These are phyloP conservation scores for Caenorhabditis plicata DNA, from an alignment of 2,888 invertebrate species.

Conservation along the genomic window DNA sequence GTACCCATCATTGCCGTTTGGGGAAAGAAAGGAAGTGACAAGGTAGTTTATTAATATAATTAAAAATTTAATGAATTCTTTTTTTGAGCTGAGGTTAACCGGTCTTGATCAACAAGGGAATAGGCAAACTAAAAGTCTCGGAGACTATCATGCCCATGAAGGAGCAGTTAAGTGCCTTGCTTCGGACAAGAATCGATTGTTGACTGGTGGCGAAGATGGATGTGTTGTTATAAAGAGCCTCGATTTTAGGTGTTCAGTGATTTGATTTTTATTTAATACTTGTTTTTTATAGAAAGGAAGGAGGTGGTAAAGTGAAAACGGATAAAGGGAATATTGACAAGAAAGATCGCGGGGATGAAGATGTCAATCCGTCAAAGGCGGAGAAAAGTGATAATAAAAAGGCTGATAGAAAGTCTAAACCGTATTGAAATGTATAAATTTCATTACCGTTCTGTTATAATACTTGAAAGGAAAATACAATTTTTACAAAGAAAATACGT, in stretches of 20 bases:
- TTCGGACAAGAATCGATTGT: constrained; percentile 4
- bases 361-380: constrained; percentile 14
- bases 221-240: constrained; percentile 23
- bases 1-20: constrained; percentile 17
- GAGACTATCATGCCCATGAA: constrained; percentile 5
- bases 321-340: background rate
- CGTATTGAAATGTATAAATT: constrained; percentile 24
- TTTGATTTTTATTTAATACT: too few relatives aligned
- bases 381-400: constrained; percentile 5
- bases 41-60: constrained; percentile 4
- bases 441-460: too few relatives aligned
- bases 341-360: background rate
- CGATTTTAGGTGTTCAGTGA: constrained; percentile 34
- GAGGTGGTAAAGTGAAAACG: constrained; percentile 1
- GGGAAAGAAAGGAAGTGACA: constrained; percentile 6
- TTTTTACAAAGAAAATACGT: background rate
- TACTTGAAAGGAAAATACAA: too few relatives aligned
- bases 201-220: constrained; percentile 42
- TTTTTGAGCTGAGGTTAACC: constrained; percentile 11
- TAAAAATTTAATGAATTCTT: background rate
- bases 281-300: background rate
- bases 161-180: constrained; percentile 16
- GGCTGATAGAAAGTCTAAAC: constrained; percentile 20
- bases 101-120: constrained; percentile 13
- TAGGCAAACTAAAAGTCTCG: constrained; percentile 1